Conservation (phyloP, 2,797 vertebrate species). For the Rhynchotus rufescens region DNA sequence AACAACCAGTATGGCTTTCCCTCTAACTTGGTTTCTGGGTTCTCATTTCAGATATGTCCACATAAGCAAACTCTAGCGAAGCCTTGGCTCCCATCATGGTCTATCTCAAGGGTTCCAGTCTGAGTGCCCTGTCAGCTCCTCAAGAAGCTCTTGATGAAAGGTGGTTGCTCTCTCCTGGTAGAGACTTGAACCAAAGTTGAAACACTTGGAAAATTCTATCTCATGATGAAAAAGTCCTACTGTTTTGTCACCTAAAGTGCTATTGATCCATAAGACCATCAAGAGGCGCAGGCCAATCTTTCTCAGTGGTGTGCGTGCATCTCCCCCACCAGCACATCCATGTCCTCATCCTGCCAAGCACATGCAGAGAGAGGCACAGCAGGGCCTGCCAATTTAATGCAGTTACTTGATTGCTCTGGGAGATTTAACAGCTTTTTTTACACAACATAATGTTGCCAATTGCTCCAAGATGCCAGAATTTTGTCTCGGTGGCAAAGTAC, state of each 20-base stretch:
- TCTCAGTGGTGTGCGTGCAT: neutral
- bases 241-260: neutral
- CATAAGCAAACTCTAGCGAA: neutral
- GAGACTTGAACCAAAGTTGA: neutral
- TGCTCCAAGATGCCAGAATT: neutral
- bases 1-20: neutral
- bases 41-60: neutral
- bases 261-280: neutral
- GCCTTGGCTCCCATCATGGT: neutral
- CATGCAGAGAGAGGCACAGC: neutral
- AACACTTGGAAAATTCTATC: neutral
- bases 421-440: neutral
- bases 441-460: neutral
- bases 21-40: neutral
- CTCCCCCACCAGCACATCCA: neutral
- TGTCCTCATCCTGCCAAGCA: neutral
- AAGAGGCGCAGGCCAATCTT: neutral
- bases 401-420: neutral
- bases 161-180: constrained; percentile 13
- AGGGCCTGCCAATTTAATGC: neutral
- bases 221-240: neutral
- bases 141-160: neutral
- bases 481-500: neutral
- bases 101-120: neutral
- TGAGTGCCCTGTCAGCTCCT: neutral